Conservation (phyloP, 2,113 vertebrate genomes). For the Chaetops frenatus region DNA sequence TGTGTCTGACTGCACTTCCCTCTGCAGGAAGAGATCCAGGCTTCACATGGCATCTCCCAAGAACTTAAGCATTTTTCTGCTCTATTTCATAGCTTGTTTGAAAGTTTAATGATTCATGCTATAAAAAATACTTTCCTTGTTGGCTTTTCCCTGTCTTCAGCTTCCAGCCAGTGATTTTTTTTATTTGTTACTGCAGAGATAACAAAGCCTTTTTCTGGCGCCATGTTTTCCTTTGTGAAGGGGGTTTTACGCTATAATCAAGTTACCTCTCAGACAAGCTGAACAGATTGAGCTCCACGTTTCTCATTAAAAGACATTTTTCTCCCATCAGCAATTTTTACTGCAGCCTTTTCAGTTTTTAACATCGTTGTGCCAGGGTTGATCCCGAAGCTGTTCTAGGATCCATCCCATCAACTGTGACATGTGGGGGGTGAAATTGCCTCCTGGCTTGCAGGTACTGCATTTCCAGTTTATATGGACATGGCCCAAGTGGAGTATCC, state of each 20-base stretch:
- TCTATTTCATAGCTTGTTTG: background rate
- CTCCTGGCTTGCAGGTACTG: fast-evolving
- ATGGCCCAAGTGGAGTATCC: background rate
- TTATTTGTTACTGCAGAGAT: background rate
- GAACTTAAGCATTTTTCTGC: background rate
- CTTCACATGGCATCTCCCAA: background rate
- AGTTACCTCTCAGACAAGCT: background rate
- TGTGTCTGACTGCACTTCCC: background rate
- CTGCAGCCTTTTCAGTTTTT: background rate
- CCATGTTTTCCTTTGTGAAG: background rate
- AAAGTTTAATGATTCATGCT: slow-evolving; percentile 7
- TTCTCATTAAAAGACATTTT: background rate
- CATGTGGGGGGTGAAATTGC: fast-evolving
- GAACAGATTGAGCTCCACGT: background rate
- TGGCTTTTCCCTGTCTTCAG: slow-evolving; percentile 15
- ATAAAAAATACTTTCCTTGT: slow-evolving; percentile 4
- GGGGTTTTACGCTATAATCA: background rate
- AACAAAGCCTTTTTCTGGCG: background rate
- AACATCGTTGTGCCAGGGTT: background rate
- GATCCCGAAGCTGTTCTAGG: background rate
- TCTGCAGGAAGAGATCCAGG: background rate
- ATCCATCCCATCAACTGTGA: background rate
- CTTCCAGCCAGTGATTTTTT: background rate
- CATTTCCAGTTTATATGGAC: background rate
- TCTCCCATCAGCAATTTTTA: background rate